Evolutionary conservation across 2,797 vertebrate species (phyloP).

Genomic region (Periophthalmus magnuspinnatus): DNA sequence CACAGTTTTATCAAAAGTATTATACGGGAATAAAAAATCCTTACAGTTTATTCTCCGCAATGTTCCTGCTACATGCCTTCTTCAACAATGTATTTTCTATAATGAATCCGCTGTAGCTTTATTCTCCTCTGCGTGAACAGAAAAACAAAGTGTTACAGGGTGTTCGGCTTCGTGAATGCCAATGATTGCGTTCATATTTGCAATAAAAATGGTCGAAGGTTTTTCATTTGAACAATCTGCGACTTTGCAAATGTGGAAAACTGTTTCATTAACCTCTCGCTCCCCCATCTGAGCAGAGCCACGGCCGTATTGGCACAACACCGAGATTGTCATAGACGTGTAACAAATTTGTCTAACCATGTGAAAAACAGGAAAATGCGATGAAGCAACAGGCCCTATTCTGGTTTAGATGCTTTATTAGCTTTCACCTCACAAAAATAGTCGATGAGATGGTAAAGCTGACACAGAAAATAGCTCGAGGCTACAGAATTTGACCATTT

Average conservation of each 20-base stretch:
- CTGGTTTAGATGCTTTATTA: not conserved
- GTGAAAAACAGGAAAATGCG: slow-evolving; percentile 4
- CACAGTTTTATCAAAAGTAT: not conserved
- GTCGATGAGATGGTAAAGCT: not conserved
- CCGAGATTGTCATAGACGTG: slow-evolving; percentile 8
- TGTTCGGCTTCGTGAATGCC: not conserved
- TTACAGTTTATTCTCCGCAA: not conserved
- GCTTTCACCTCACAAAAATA: not conserved
- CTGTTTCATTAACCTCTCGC: slow-evolving; percentile 9
- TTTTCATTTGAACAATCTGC: slow-evolving; percentile 2
- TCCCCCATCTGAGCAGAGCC: slow-evolving; percentile 5
- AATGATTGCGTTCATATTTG: slow-evolving; percentile 3
- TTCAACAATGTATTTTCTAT: not conserved
- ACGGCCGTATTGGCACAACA: not conserved
- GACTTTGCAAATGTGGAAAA: slow-evolving; percentile 6
- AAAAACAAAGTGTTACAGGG: slow-evolving; percentile 3
- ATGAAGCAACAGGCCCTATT: not conserved
- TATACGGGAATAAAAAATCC: not conserved
- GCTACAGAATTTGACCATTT: slow-evolving; percentile 3
- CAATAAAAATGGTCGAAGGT: not conserved
- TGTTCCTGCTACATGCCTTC: not conserved
- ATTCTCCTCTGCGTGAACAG: not conserved
- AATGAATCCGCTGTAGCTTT: slow-evolving; percentile 6
- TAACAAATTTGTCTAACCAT: slow-evolving; percentile 15
- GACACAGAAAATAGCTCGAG: not conserved